These are phyloP conservation scores for Brachionus plicatilis DNA, from an alignment of 1,140 invertebrate species.

Conservation along the genomic window DNA sequence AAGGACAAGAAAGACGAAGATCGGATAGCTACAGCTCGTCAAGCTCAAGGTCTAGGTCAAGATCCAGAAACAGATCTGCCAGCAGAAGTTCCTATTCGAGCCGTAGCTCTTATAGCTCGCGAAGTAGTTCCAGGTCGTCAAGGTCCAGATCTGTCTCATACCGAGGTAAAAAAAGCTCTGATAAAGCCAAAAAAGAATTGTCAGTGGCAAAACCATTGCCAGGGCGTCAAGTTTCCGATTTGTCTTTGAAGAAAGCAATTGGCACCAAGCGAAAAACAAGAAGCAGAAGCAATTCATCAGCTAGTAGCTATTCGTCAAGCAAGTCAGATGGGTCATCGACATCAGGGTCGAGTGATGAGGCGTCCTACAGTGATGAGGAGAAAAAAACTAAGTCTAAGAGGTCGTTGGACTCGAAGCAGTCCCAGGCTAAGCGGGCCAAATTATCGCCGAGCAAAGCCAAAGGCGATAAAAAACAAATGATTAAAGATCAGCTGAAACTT, in stretches of 20 bases:
- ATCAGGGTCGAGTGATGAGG: neutral
- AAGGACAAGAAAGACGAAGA: neutral
- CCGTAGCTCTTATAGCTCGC: conserved; percentile 9
- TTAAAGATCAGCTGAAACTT: conserved; percentile 35
- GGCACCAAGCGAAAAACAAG: conserved; percentile 11
- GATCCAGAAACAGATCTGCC: conserved; percentile 5
- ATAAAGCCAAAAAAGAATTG: neutral
- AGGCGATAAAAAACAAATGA: conserved; percentile 36
- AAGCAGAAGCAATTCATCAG: conserved; percentile 34
- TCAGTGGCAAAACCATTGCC: neutral
- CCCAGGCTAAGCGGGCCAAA: neutral
- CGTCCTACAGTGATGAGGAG: neutral
- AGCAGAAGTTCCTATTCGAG: conserved; percentile 14
- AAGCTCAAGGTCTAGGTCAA: neutral
- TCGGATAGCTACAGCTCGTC: conserved; percentile 27
- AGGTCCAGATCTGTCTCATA: neutral
- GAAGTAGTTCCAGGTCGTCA: conserved; percentile 31
- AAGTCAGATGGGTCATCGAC: conserved; percentile 2
- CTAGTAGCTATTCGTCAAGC: conserved; percentile 33
- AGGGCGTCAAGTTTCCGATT: conserved; percentile 29
- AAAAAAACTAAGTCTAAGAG: neutral
- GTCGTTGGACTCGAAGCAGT: neutral
- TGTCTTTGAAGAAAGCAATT: conserved; percentile 14
- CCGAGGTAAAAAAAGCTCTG: neutral
- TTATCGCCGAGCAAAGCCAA: conserved; percentile 6